phyloP scores from a whole-genome alignment of 2,113 vertebrate genomes.

The Euleptes europaea region DNA sequence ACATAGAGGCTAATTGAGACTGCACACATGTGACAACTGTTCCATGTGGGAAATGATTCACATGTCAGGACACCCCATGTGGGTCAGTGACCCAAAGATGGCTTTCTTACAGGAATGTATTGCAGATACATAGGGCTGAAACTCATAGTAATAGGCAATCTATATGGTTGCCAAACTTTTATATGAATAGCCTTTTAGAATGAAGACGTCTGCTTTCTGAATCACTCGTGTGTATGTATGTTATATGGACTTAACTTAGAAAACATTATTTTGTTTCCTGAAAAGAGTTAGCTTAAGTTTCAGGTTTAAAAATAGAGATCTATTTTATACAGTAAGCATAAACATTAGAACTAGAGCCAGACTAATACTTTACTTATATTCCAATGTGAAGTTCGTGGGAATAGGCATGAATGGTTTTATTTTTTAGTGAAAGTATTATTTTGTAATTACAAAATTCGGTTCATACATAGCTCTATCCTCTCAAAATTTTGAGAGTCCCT shows the following conservation, averaged over 20 bases:
- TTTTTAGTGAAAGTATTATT: conserved; percentile 24
- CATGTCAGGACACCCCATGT: not conserved
- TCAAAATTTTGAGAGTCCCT: conserved; percentile 26
- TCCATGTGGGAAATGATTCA: not conserved
- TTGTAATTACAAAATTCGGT: conserved; percentile 10
- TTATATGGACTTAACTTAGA: conserved; percentile 43
- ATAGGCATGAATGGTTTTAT: conserved; percentile 21
- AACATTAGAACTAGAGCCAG: conserved; percentile 6
- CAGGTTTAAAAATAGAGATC: conserved; percentile 47
- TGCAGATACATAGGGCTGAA: not conserved
- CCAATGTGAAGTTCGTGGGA: conserved; percentile 21
- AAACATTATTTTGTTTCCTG: conserved; percentile 59
- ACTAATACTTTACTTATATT: conserved; percentile 35
- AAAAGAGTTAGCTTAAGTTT: conserved; percentile 54
- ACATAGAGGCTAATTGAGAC: not conserved
- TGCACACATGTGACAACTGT: not conserved
- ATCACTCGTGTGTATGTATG: conserved; percentile 24
- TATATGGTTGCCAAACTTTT: not conserved
- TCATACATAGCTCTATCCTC: conserved; percentile 1
- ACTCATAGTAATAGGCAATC: not conserved
- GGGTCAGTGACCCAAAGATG: not conserved
- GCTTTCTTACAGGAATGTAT: not conserved
- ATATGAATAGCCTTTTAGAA: conserved; percentile 33
- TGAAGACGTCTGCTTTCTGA: conserved; percentile 58
- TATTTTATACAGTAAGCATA: not conserved